These are phyloP conservation scores for Anolis carolinensis DNA, from an alignment of 2,113 vertebrate genomes.

Conservation along the genomic window DNA sequence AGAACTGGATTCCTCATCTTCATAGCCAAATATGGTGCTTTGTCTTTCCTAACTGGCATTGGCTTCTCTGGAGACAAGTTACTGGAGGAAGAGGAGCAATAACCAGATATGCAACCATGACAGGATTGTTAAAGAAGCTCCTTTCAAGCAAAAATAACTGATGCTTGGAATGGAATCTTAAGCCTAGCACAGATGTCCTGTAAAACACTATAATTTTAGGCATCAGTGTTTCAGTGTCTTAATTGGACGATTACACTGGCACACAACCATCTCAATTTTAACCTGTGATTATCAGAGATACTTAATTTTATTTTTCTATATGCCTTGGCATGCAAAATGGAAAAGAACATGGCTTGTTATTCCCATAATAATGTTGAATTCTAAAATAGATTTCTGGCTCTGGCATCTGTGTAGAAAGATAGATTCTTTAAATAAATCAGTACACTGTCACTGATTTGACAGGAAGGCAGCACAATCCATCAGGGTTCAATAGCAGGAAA, in stretches of 20 bases:
- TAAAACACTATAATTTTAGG: not conserved
- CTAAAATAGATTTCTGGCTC: too few relatives aligned
- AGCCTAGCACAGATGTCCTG: not conserved
- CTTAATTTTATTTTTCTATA: not conserved
- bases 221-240: not conserved
- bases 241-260: not conserved
- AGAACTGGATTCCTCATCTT: conserved; percentile 4
- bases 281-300: not conserved
- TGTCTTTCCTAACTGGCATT: not conserved
- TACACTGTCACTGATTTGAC: too few relatives aligned
- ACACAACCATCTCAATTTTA: not conserved
- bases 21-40: conserved; percentile 63
- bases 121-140: conserved; percentile 21
- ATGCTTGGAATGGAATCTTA: not conserved
- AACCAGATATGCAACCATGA: conserved; percentile 11
- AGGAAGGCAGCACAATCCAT: too few relatives aligned
- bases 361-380: not conserved
- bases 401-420: too few relatives aligned
- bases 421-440: too few relatives aligned
- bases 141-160: accelerated
- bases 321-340: not conserved
- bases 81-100: conserved; percentile 3
- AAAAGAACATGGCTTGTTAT: not conserved
- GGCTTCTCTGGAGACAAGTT: not conserved
- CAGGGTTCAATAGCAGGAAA: too few relatives aligned